phyloP scores from a whole-genome alignment of 2,888 invertebrate species.

The Hydropsyche betteni region DNA sequence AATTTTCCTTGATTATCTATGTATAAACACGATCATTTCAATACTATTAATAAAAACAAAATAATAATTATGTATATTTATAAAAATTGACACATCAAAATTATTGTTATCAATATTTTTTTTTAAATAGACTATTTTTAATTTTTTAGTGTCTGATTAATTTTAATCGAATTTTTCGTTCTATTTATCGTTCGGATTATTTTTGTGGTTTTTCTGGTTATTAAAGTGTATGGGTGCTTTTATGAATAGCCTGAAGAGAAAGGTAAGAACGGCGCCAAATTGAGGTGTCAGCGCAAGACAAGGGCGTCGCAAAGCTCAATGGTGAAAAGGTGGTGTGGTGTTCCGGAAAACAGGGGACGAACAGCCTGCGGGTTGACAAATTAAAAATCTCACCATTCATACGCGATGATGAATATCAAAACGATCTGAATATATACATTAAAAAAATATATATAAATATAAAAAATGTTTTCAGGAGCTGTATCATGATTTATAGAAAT shows the following conservation, averaged over 20 bases:
- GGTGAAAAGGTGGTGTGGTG: slow-evolving; percentile 23
- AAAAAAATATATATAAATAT: too few relatives aligned
- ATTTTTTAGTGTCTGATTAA: neutral
- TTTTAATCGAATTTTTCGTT: neutral
- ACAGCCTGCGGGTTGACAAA: slow-evolving; percentile 27
- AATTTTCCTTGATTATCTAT: too few relatives aligned
- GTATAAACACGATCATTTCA: too few relatives aligned
- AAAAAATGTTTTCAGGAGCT: too few relatives aligned
- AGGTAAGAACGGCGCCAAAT: slow-evolving; percentile 50
- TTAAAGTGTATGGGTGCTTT: neutral
- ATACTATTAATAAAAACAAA: too few relatives aligned
- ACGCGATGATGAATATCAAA: neutral
- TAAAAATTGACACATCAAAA: too few relatives aligned
- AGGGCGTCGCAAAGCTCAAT: slow-evolving; percentile 43
- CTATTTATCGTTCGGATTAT: neutral
- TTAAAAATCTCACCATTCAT: slow-evolving; percentile 35
- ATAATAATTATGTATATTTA: too few relatives aligned
- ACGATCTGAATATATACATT: neutral
- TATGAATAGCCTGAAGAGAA: slow-evolving; percentile 39
- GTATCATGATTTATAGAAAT: too few relatives aligned
- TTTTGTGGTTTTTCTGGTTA: neutral
- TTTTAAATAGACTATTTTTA: too few relatives aligned
- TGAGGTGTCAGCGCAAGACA: slow-evolving; percentile 51
- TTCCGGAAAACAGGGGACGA: slow-evolving; percentile 12
- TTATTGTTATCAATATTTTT: too few relatives aligned